Evolutionary conservation across 2,888 invertebrate genomes (phyloP).

Genomic region (Epinotia bilunana): DNA sequence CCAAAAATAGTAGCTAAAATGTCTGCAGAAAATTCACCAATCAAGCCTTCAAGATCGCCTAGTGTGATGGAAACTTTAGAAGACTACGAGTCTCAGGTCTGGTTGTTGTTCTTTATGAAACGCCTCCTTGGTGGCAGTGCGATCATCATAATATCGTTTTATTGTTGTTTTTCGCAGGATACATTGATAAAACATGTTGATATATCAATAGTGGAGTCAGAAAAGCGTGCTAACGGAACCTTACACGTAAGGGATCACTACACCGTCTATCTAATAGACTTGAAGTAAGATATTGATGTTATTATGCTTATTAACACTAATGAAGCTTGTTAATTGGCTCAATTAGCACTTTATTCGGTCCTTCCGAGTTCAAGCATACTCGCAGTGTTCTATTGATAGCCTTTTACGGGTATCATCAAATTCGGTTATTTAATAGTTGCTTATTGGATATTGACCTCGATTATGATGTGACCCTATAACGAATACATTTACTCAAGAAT

Average conservation of each 20-base stretch:
- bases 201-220: constrained; percentile 90
- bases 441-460: constrained; percentile 19
- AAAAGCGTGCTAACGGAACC: constrained; percentile 90
- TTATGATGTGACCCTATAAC: neutral
- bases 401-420: neutral
- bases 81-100: constrained; percentile 74
- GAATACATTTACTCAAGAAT: neutral
- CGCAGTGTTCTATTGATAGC: neutral
- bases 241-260: constrained; percentile 90
- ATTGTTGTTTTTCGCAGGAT: constrained; percentile 80
- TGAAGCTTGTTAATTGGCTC: constrained; percentile 54
- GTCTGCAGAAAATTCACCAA: constrained; percentile 69
- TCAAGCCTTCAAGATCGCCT: constrained; percentile 65
- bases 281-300: constrained; percentile 85
- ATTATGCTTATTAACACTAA: constrained; percentile 60
- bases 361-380: neutral
- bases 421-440: neutral
- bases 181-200: constrained; percentile 88
- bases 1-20: constrained; percentile 52
- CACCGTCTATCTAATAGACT: constrained; percentile 91
- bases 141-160: constrained; percentile 43
- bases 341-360: constrained; percentile 44
- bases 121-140: constrained; percentile 66
- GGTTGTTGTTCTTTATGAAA: constrained; percentile 52
- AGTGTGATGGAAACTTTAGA: constrained; percentile 69